A percentile compares a stretch with the other conserved stretches of the same genome.
Evolutionary conservation across 1,140 invertebrate species (phyloP).

Genomic region (Penaeus vannamei): DNA sequence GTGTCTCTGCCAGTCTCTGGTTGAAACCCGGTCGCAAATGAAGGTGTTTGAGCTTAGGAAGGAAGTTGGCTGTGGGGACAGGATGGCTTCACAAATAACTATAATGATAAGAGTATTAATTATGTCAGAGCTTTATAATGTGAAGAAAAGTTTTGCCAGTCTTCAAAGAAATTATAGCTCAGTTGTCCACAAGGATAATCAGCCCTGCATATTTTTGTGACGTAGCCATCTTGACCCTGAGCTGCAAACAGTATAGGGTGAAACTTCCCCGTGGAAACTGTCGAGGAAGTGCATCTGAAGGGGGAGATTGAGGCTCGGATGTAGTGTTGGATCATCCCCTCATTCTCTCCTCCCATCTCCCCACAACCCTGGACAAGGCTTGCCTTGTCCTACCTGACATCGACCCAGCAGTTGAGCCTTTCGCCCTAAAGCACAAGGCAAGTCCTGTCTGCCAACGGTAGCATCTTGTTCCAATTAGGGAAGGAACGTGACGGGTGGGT

Average conservation of each 20-base stretch:
- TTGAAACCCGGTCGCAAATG: slow-evolving; percentile 40
- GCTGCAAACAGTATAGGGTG: slow-evolving; percentile 34
- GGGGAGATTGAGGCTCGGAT: slow-evolving; percentile 32
- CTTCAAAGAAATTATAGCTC: too few species aligned
- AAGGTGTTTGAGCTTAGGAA: not conserved
- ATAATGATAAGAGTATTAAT: too few species aligned
- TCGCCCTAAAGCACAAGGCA: slow-evolving; percentile 61
- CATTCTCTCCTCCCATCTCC: slow-evolving; percentile 46
- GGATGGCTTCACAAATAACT: too few species aligned
- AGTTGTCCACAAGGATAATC: too few species aligned
- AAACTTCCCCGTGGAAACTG: slow-evolving; percentile 42
- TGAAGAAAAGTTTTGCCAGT: too few species aligned
- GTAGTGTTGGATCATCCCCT: slow-evolving; percentile 29
- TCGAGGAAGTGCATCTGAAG: slow-evolving; percentile 47
- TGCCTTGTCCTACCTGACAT: slow-evolving; percentile 60
- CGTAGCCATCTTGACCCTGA: slow-evolving; percentile 1
- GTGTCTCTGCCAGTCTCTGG: slow-evolving; percentile 47
- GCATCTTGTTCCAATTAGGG: slow-evolving; percentile 57
- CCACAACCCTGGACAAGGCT: slow-evolving; percentile 57
- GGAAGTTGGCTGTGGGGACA: slow-evolving; percentile 2
- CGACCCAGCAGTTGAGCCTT: slow-evolving; percentile 61
- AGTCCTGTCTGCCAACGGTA: slow-evolving; percentile 61
- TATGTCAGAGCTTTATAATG: too few species aligned
- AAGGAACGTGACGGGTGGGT: slow-evolving; percentile 41
- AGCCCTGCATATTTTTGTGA: not conserved